phyloP scores from a whole-genome alignment of 2,797 vertebrate species.

The Microcaecilia unicolor region DNA sequence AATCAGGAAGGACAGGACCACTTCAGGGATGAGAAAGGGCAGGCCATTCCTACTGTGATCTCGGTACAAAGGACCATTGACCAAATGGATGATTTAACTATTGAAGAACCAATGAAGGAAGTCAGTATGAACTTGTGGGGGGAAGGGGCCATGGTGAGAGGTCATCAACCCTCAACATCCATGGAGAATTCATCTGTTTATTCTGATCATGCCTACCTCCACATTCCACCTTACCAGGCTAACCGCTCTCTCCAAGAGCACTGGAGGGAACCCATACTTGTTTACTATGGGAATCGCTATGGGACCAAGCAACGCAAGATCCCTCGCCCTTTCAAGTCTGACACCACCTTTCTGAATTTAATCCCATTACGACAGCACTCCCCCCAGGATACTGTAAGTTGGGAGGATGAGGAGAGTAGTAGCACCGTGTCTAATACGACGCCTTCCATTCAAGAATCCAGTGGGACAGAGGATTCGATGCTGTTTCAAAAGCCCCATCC shows the following conservation, averaged over 20 bases:
- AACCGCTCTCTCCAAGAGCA: neutral
- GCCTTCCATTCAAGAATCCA: neutral
- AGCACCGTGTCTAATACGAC: neutral
- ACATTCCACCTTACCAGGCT: neutral
- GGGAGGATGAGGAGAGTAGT: slow-evolving; percentile 20
- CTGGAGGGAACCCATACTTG: slow-evolving; percentile 19
- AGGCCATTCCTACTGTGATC: neutral
- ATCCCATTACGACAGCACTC: slow-evolving; percentile 22
- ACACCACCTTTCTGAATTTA: slow-evolving; percentile 20
- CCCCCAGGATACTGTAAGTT: neutral
- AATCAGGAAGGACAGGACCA: neutral
- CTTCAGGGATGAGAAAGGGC: slow-evolving; percentile 15
- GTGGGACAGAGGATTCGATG: slow-evolving; percentile 1
- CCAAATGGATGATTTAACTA: slow-evolving; percentile 35
- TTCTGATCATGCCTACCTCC: neutral
- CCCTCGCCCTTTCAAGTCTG: neutral
- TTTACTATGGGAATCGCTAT: slow-evolving; percentile 11
- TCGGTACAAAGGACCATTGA: slow-evolving; percentile 25
- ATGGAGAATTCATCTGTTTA: neutral
- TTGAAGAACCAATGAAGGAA: slow-evolving; percentile 10
- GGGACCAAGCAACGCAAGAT: slow-evolving; percentile 3
- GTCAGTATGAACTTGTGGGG: slow-evolving; percentile 16
- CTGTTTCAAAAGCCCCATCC: neutral
- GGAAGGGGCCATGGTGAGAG: neutral
- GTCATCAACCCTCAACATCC: neutral